These are phyloP conservation scores for Pheosia tremula DNA, from an alignment of 2,888 invertebrate genomes.

Conservation along the genomic window DNA sequence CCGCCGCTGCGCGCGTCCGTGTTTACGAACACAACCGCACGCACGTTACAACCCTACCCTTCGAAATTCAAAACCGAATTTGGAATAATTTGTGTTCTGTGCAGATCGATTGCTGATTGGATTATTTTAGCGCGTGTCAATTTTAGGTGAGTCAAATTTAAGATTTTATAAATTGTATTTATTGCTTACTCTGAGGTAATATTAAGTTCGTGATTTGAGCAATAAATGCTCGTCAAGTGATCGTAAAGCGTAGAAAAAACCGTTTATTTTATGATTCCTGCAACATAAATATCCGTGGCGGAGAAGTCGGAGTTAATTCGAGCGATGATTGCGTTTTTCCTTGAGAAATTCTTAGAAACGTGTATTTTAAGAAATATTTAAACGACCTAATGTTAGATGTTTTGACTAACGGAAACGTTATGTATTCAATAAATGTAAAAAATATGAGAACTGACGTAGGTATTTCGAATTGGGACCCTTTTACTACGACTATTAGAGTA, in stretches of 20 bases:
- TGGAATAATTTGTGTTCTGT: constrained; percentile 39
- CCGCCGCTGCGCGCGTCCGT: constrained; percentile 64
- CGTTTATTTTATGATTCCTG: neutral
- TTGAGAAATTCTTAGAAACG: constrained; percentile 6
- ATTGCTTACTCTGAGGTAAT: neutral
- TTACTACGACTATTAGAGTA: no score
- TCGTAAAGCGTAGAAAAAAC: constrained; percentile 3
- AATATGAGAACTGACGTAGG: neutral
- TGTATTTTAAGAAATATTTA: constrained; percentile 8
- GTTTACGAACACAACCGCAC: constrained; percentile 66
- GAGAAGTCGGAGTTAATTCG: constrained; percentile 6
- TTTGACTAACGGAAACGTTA: neutral
- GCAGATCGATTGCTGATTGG: constrained; percentile 30
- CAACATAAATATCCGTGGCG: constrained; percentile 5
- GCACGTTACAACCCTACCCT: constrained; percentile 40
- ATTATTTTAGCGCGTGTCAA: constrained; percentile 26
- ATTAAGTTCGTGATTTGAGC: neutral
- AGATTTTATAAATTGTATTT: neutral
- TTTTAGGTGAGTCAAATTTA: constrained; percentile 32
- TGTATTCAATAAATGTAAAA: constrained; percentile 6
- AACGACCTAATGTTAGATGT: neutral
- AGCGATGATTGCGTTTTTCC: constrained; percentile 9
- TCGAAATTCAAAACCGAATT: constrained; percentile 12
- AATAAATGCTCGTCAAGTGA: neutral
- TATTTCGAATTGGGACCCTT: no score